Percentiles rank a stretch among this genome's conserved stretches.
phyloP scores from a whole-genome alignment of 2,113 vertebrate species.

The Corythornis vintsioides region DNA sequence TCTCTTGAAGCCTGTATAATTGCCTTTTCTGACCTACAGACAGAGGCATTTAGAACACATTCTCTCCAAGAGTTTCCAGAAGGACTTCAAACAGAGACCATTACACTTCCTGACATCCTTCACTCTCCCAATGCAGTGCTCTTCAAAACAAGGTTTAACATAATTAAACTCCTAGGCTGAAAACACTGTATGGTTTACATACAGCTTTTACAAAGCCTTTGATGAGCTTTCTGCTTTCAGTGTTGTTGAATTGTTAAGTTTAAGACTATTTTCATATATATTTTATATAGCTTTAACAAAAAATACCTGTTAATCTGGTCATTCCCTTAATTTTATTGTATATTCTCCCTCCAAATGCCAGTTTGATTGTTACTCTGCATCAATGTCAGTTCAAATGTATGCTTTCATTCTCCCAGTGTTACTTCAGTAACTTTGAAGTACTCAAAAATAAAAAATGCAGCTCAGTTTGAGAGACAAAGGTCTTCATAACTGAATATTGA shows the following conservation, averaged over 20 bases:
- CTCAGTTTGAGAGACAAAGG: background rate
- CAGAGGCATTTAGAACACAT: background rate
- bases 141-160: background rate
- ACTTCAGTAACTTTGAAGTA: background rate
- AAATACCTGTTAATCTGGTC: background rate
- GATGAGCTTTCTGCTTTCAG: background rate
- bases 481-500: background rate
- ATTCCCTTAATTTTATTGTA: background rate
- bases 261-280: background rate
- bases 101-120: background rate
- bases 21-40: slow-evolving; percentile 16
- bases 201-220: background rate
- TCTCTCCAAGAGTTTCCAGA: slow-evolving; percentile 10
- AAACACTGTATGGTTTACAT: background rate
- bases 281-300: background rate
- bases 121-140: background rate
- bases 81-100: background rate
- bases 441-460: background rate
- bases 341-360: background rate
- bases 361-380: background rate
- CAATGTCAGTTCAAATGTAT: background rate
- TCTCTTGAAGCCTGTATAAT: background rate
- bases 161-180: background rate
- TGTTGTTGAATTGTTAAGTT: background rate
- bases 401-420: background rate